Conservation (phyloP, 2,113 vertebrate genomes). For the Engraulis encrasicolus region DNA sequence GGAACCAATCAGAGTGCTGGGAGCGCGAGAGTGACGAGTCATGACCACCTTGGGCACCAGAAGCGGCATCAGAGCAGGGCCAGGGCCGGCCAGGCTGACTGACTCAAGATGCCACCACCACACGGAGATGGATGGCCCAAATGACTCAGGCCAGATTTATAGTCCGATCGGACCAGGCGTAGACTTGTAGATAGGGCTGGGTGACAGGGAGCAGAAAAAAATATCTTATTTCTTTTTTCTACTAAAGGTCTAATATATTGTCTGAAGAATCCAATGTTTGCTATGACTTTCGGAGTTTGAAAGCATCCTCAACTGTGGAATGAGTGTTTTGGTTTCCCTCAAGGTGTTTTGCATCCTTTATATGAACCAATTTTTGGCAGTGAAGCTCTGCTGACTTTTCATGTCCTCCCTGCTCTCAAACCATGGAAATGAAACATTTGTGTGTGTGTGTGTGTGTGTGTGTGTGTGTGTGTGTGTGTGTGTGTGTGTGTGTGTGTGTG, state of each 20-base stretch:
- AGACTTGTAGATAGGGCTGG: not conserved
- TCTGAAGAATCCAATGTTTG: too few species aligned
- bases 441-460: too few species aligned
- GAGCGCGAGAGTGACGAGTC: slow-evolving; percentile 9
- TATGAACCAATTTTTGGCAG: not conserved
- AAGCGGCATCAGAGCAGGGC: not conserved
- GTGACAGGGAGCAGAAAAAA: too few species aligned
- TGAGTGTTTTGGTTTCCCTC: not conserved
- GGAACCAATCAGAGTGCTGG: not conserved
- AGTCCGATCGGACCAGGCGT: not conserved
- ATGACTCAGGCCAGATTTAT: not conserved
- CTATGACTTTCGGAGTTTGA: too few species aligned
- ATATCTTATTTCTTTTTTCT: too few species aligned
- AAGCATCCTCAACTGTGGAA: too few species aligned
- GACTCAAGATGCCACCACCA: not conserved
- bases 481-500: too few species aligned
- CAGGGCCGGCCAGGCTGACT: not conserved
- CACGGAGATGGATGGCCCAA: not conserved
- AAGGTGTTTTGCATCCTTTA: too few species aligned
- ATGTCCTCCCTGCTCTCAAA: not conserved
- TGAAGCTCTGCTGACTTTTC: not conserved
- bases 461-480: too few species aligned
- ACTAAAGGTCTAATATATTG: too few species aligned
- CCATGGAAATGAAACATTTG: not conserved
- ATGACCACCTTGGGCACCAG: not conserved